These are phyloP conservation scores for Bothrops jararaca DNA, from an alignment of 2,113 vertebrate genomes.

Conservation along the genomic window DNA sequence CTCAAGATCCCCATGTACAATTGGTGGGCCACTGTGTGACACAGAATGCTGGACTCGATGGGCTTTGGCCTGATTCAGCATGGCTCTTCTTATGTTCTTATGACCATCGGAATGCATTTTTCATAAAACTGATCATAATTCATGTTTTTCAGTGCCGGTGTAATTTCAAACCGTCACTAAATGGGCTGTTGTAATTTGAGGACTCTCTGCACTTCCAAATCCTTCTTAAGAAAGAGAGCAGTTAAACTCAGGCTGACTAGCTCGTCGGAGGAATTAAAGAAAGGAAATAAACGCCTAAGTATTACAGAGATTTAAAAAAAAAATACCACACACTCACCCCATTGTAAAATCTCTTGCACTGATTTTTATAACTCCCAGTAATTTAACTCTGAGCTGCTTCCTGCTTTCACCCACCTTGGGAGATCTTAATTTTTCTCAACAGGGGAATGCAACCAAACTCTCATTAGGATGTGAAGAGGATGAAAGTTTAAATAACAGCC, in stretches of 20 bases:
- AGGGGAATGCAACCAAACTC: neutral
- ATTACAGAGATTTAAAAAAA: neutral
- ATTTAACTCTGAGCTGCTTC: neutral
- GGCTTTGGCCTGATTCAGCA: too few relatives aligned
- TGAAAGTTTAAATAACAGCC: constrained; percentile 27
- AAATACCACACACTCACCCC: too few relatives aligned
- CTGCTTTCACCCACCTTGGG: neutral
- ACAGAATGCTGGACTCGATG: too few relatives aligned
- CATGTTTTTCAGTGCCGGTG: neutral
- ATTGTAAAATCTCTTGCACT: neutral
- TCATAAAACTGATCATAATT: neutral
- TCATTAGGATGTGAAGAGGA: neutral
- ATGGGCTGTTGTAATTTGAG: neutral
- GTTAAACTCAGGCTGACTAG: neutral
- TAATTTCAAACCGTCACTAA: neutral
- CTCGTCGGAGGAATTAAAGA: neutral
- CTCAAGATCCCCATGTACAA: too few relatives aligned
- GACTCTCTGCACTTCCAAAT: neutral
- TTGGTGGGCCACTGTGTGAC: too few relatives aligned
- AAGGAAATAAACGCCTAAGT: neutral
- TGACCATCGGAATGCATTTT: neutral
- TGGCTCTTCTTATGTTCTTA: too few relatives aligned
- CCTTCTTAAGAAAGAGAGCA: neutral
- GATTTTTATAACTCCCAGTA: constrained; percentile 24
- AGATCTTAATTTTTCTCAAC: neutral